Percentiles rank a stretch among this genome's conserved stretches.
Conservation (phyloP, 2,888 invertebrate species). For the Eupsilia transversa region DNA sequence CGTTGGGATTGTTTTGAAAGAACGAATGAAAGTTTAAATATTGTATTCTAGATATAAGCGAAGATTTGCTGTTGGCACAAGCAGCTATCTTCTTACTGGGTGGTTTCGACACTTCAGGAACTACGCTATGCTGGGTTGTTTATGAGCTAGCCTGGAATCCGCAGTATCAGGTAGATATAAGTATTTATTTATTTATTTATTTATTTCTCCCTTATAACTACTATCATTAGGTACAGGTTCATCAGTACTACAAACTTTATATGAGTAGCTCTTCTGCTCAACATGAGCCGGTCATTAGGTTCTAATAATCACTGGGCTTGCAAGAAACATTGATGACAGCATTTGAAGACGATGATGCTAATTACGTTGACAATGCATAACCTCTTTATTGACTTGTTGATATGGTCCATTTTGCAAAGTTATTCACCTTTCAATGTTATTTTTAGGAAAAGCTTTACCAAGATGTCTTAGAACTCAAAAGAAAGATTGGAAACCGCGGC, state of each 20-base stretch:
- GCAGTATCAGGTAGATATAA: slow-evolving; percentile 70
- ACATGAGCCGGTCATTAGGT: no score
- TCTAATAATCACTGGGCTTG: background rate
- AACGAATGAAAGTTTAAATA: background rate
- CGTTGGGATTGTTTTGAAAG: no score
- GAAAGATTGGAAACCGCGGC: slow-evolving; percentile 59
- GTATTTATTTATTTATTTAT: no score
- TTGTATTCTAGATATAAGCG: slow-evolving; percentile 68
- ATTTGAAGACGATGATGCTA: background rate
- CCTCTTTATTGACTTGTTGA: background rate
- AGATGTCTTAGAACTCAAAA: slow-evolving; percentile 71
- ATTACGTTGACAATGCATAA: background rate
- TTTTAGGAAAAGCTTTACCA: slow-evolving; percentile 74
- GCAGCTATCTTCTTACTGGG: slow-evolving; percentile 75
- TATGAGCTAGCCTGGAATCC: slow-evolving; percentile 75
- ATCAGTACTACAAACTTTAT: background rate
- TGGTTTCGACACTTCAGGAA: slow-evolving; percentile 76
- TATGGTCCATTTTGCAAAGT: background rate
- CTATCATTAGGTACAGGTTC: no score
- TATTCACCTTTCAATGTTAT: background rate
- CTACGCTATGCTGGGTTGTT: slow-evolving; percentile 61
- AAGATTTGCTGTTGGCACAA: slow-evolving; percentile 76
- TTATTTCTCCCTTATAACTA: no score
- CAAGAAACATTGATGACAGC: background rate
- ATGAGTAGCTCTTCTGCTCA: background rate